Percentiles rank a stretch among this genome's conserved stretches.
Conservation (phyloP, 64 coral and sea anemone genomes). For the Actinia tenebrosa region DNA sequence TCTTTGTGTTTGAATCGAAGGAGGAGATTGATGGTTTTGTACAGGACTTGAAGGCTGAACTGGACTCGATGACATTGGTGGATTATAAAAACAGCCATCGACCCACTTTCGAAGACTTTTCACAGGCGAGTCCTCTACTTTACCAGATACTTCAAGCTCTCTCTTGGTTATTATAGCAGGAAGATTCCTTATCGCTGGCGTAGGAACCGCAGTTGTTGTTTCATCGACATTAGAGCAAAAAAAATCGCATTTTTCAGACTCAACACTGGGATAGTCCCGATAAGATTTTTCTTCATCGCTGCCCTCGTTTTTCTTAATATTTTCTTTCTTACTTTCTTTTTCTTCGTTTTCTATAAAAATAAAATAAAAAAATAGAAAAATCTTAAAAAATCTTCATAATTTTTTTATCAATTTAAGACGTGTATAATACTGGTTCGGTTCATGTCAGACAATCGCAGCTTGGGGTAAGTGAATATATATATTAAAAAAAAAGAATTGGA, state of each 20-base stretch:
- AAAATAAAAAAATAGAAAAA: not conserved
- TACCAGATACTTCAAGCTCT: not conserved
- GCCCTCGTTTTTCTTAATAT: constrained; percentile 29
- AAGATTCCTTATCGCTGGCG: constrained; percentile 20
- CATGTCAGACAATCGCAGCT: not conserved
- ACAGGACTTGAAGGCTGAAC: not conserved
- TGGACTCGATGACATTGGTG: constrained; percentile 18
- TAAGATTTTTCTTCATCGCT: not conserved
- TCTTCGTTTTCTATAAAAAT: constrained; percentile 39
- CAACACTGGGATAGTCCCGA: not conserved
- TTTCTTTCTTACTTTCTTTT: constrained; percentile 52
- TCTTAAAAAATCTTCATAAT: not conserved
- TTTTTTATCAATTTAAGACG: not conserved
- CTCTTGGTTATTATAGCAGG: constrained; percentile 10
- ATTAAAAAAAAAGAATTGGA: not conserved
- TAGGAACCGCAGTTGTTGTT: constrained; percentile 9
- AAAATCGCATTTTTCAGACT: constrained; percentile 26
- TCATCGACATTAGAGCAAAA: not conserved
- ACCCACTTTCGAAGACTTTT: constrained; percentile 99
- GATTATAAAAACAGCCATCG: constrained; percentile 92
- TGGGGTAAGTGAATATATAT: not conserved
- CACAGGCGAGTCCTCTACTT: constrained; percentile 84
- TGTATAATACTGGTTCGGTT: not conserved
- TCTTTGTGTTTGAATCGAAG: constrained; percentile 58
- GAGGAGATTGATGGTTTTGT: constrained; percentile 38